Evolutionary conservation across 2,888 invertebrate species (phyloP), one percentile per base, ranked within the genome.

Genomic region (Meandrusa payeni): DNA sequence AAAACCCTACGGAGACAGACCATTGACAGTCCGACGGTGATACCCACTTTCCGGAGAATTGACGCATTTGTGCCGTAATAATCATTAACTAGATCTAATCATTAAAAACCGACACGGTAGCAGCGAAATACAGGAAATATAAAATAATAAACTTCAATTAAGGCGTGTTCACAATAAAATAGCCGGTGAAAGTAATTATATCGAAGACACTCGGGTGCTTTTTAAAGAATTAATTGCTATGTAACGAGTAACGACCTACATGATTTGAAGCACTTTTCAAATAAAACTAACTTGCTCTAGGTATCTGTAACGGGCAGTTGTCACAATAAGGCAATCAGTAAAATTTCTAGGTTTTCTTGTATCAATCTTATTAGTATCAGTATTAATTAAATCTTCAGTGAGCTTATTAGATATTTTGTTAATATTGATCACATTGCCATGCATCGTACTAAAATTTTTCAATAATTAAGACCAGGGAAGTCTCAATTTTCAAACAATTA

Each of bases 151-250:
- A 12, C 3, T 29, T 12, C n/a, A 32, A 24, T 20, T 24, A 32
- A 11, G n/a, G 0, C 2, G 9, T 9, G 3, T 3, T 5, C 3
- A 33, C 13, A 33, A 41, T 33, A 20, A 9, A 33, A n/a, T 33
- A 33, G 12, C 10, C 24, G 27, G 28, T 7, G 17, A 34, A 28
- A n/a, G 20, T 11, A 13, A 34, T 34, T 22, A n/a, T n/a, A 34
- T 15, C n/a, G 15, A 28, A 41, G 41, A 34, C 28, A 34, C 22
- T 34, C 12, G 12, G 24, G 32, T 27, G 12, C 20, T 22, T 33
- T 44, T 36, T 23, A 26, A 38, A 44, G 9, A n/a, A 44, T 44
- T 44, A 38, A 44, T 38, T 44, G 43, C 32, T 44, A 33, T 38
- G 38, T 38, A 44, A 32, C 27, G 20, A 38, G 32, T 31, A 37